These are phyloP conservation scores for Margarornis squamiger DNA, from an alignment of 2,797 vertebrate genomes.

Conservation along the genomic window DNA sequence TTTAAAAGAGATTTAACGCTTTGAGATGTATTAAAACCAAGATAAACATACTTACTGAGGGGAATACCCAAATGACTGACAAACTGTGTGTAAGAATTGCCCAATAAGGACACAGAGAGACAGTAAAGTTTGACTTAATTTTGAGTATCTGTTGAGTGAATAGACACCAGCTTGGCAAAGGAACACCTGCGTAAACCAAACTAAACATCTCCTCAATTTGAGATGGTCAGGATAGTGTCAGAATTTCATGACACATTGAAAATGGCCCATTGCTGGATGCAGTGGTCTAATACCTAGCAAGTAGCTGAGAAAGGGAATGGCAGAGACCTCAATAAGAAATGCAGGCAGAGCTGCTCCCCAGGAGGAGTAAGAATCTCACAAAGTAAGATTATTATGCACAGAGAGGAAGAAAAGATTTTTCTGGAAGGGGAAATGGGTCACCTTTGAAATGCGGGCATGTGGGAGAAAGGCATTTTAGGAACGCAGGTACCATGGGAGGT, in stretches of 20 bases:
- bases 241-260: not conserved
- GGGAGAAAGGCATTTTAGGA: not conserved
- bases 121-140: not conserved
- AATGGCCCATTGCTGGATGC: not conserved
- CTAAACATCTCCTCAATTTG: not conserved
- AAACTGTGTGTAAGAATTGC: not conserved
- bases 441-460: not conserved
- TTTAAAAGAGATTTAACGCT: not conserved
- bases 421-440: not conserved
- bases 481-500: not conserved
- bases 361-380: not conserved
- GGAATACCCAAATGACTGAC: not conserved
- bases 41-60: not conserved
- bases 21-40: not conserved
- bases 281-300: not conserved
- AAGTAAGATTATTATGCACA: not conserved
- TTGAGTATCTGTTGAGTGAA: not conserved
- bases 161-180: not conserved
- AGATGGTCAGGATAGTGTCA: not conserved
- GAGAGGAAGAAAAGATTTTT: not conserved
- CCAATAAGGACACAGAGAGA: not conserved
- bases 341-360: not conserved
- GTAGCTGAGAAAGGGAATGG: not conserved
- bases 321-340: not conserved
- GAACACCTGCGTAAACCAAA: not conserved